These are phyloP conservation scores for Ephestia elutella DNA, from an alignment of 1,140 invertebrate genomes.

Conservation along the genomic window DNA sequence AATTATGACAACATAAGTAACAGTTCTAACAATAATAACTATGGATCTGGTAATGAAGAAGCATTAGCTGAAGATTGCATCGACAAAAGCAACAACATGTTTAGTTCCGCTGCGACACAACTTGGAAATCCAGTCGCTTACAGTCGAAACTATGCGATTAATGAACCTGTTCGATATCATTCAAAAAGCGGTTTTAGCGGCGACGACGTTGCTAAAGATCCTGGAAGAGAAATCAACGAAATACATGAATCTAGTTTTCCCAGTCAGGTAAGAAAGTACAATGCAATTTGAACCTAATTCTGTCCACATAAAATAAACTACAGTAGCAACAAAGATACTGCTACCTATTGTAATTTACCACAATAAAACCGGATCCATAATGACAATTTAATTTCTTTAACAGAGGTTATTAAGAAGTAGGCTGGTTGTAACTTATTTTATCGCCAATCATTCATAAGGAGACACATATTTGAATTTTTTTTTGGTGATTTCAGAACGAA, in stretches of 20 bases:
- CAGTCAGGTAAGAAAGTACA: conserved; percentile 45
- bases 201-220: conserved; percentile 47
- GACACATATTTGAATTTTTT: conserved; percentile 27
- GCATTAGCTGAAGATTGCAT: conserved; percentile 42
- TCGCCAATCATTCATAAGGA: conserved; percentile 20
- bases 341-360: conserved; percentile 40
- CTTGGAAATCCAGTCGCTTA: conserved; percentile 42
- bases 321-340: neutral
- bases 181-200: conserved; percentile 40
- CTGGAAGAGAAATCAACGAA: conserved; percentile 44
- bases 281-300: conserved; percentile 26
- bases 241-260: conserved; percentile 53
- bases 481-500: conserved; percentile 40
- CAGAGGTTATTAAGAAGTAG: conserved; percentile 52
- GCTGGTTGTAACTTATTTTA: conserved; percentile 40
- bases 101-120: conserved; percentile 28
- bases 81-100: conserved; percentile 37
- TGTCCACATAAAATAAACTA: neutral
- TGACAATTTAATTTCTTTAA: conserved; percentile 60
- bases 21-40: conserved; percentile 47
- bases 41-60: conserved; percentile 44
- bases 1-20: conserved; percentile 61
- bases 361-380: conserved; percentile 63
- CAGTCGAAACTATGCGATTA: conserved; percentile 43
- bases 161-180: conserved; percentile 44